phyloP scores from a whole-genome alignment of 2,797 vertebrate species.

The Periparus ater region DNA sequence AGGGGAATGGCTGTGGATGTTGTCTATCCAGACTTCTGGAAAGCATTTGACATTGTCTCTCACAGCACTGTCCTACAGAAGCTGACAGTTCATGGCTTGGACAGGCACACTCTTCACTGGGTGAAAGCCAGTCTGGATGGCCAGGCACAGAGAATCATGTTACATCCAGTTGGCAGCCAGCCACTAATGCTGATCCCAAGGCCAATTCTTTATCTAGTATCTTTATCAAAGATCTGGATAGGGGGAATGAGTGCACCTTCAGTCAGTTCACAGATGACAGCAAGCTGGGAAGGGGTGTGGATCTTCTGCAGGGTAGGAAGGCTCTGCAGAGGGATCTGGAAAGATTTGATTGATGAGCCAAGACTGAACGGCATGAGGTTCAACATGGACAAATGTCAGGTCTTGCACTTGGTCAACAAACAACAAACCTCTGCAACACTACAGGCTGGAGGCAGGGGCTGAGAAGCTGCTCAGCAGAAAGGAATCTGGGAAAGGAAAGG shows the following conservation, averaged over 20 bases:
- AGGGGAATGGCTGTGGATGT: not conserved
- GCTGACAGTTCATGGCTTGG: not conserved
- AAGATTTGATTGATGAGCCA: not conserved
- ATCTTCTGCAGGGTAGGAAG: not conserved
- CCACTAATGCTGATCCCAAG: not conserved
- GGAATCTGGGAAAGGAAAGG: not conserved
- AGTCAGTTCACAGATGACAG: not conserved
- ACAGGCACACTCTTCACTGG: not conserved
- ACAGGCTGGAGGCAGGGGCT: not conserved
- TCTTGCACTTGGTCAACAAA: not conserved
- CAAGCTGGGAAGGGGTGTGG: not conserved
- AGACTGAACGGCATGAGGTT: not conserved
- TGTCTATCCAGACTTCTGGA: not conserved
- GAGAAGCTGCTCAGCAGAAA: not conserved
- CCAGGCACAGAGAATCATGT: fast-evolving
- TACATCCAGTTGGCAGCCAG: not conserved
- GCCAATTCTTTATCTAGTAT: not conserved
- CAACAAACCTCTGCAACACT: not conserved
- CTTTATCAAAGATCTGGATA: not conserved
- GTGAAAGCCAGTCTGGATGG: not conserved
- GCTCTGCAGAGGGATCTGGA: not conserved
- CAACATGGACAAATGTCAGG: not conserved
- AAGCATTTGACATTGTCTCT: not conserved
- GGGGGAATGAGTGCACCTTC: not conserved
- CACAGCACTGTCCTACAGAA: not conserved